phyloP scores from a whole-genome alignment of 2,888 invertebrate genomes.

The Phyto melanocephala region DNA sequence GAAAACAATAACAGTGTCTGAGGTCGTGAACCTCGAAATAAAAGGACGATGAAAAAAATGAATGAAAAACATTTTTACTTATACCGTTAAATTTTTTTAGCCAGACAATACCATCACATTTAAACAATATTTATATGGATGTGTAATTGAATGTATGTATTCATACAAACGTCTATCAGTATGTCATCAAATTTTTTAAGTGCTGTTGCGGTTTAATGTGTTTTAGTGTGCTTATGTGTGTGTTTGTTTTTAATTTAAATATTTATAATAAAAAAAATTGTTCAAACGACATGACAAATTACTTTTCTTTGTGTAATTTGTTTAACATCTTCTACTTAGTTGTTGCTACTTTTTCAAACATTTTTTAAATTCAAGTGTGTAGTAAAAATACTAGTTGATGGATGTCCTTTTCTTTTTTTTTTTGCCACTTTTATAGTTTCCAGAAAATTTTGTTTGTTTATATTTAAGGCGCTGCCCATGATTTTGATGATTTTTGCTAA shows the following conservation, averaged over 20 bases:
- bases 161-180: no score
- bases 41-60: slow-evolving; percentile 16
- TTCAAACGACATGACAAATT: slow-evolving; percentile 9
- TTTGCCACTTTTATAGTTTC: background rate
- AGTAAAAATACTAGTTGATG: no score
- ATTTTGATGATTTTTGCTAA: background rate
- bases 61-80: slow-evolving; percentile 1
- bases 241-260: slow-evolving; percentile 28
- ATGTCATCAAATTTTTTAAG: background rate
- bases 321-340: background rate
- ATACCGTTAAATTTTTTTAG: background rate
- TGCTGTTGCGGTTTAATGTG: background rate
- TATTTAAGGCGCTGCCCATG: background rate
- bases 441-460: background rate
- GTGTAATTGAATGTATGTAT: background rate
- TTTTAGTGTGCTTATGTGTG: no score
- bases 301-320: slow-evolving; percentile 8
- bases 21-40: slow-evolving; percentile 70
- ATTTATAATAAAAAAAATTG: slow-evolving; percentile 1
- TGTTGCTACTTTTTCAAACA: background rate
- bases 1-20: slow-evolving; percentile 65
- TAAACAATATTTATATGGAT: background rate
- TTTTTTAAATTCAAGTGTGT: slow-evolving; percentile 35
- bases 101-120: slow-evolving; percentile 28
- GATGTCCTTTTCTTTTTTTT: background rate